Evolutionary conservation across 1,140 invertebrate species (phyloP), one percentile per base, ranked within the genome.

Genomic region (Xylocopa sonorina): DNA sequence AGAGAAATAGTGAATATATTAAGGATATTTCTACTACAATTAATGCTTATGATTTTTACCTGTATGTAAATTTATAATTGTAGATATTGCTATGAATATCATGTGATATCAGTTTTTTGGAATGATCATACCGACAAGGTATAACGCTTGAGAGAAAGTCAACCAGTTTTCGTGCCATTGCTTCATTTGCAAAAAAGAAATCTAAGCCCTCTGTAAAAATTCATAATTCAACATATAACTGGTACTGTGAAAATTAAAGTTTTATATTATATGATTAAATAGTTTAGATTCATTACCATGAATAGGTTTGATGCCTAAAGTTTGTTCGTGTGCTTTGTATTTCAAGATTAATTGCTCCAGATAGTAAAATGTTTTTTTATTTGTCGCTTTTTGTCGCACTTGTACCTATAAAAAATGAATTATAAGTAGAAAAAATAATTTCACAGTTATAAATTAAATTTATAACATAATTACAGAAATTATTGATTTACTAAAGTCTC

Each of bases 301-400:
- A 88, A 96, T 95, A 32, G 97, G 96, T 93, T 99, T 99, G 71
- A 99, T 99, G 81, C 97, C 98, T 41, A 99, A 93, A 24, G 98
- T 97, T 88, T 98, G 96, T 82, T 96, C 95, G 92, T 99, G 98
- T 21, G 97, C 98, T 88, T 96, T 97, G 90, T 99, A 96, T 90
- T 99, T 99, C 67, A 99, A 93, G 88, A 99, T 98, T 55, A 99
- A 90, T 90, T 99, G 99, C 92, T 99, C 99, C 88, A 99, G 93
- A 90, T 99, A 99, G 90, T 97, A 99, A 90, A 99, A 98, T 1
- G 99, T 99, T 92, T 99, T 99, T 89, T 99, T 99, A 91, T 99
- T 99, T 75, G 97, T 96, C 0, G 96, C 95, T 89, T 98, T 96
- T 89, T 98, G 97, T 57, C 97, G 92, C 1, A 98, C 95, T 95